A percentile compares a stretch with the other conserved stretches of the same genome.
Conservation (phyloP, 2,113 vertebrate species). For the Hassar affinis region DNA sequence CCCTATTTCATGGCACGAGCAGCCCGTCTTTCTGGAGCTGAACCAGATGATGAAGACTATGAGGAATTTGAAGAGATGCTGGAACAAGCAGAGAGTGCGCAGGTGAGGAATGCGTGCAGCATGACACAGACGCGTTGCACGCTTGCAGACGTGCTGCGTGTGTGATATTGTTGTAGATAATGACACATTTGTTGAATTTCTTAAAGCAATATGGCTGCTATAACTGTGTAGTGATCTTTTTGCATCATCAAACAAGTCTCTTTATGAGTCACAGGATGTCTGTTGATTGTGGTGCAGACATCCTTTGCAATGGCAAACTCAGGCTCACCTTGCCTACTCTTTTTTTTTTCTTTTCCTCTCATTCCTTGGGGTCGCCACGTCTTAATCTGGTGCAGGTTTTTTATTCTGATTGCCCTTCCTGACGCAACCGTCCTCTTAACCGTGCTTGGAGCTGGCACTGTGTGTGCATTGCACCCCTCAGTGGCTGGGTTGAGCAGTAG, state of each 20-base stretch:
- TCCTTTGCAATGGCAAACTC: background rate
- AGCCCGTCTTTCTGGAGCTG: constrained; percentile 90
- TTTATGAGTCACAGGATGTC: constrained; percentile 5
- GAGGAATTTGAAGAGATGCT: constrained; percentile 99
- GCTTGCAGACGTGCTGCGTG: background rate
- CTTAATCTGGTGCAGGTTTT: too few species aligned
- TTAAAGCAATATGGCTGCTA: background rate
- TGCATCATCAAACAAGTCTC: constrained; percentile 1
- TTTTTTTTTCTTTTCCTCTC: too few species aligned
- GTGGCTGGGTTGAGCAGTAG: too few species aligned
- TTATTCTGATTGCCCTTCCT: too few species aligned
- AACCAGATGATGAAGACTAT: constrained; percentile 97
- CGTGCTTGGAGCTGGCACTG: too few species aligned
- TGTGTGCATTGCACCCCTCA: too few species aligned
- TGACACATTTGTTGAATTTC: background rate
- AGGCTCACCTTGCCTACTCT: background rate
- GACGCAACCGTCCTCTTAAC: too few species aligned
- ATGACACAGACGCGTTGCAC: background rate
- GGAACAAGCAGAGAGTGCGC: constrained; percentile 86
- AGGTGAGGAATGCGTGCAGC: constrained; percentile 73
- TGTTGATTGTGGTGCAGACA: background rate
- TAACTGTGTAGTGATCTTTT: background rate
- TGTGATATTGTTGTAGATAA: too few species aligned
- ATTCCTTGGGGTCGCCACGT: too few species aligned
- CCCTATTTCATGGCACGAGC: constrained; percentile 98